Conservation (phyloP, 2,113 vertebrate species). For the Sorex fumeus region DNA sequence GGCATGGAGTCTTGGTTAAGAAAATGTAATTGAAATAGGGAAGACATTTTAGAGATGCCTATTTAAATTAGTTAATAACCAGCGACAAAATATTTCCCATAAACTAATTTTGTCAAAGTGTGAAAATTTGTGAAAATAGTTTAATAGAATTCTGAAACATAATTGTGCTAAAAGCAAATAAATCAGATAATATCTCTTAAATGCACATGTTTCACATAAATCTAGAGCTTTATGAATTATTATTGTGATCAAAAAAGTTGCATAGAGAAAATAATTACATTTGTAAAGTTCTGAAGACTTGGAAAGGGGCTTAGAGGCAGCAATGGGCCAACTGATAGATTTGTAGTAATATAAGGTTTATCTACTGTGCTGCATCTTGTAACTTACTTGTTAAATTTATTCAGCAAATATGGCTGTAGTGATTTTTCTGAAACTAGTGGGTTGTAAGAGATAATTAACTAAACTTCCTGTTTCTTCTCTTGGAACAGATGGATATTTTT, state of each 20-base stretch:
- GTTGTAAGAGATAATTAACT: slow-evolving; percentile 85
- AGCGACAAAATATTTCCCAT: slow-evolving; percentile 28
- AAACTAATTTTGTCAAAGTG: slow-evolving; percentile 48
- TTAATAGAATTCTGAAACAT: slow-evolving; percentile 57
- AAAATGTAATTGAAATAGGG: slow-evolving; percentile 5
- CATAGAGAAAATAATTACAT: slow-evolving; percentile 49
- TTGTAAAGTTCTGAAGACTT: slow-evolving; percentile 47
- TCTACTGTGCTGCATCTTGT: slow-evolving; percentile 78
- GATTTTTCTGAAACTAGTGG: slow-evolving; percentile 83
- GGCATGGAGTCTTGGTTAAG: slow-evolving; percentile 63
- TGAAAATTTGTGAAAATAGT: slow-evolving; percentile 53
- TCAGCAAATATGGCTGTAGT: slow-evolving; percentile 82
- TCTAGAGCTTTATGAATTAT: slow-evolving; percentile 54
- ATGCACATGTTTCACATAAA: slow-evolving; percentile 43
- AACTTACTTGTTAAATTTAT: slow-evolving; percentile 84
- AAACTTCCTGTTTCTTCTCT: slow-evolving; percentile 79
- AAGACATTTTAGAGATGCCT: slow-evolving; percentile 62
- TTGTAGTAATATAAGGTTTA: slow-evolving; percentile 71
- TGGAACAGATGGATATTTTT: slow-evolving; percentile 85
- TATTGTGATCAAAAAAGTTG: slow-evolving; percentile 58
- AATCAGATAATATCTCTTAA: slow-evolving; percentile 60
- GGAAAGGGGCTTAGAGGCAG: slow-evolving; percentile 10
- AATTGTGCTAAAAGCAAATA: slow-evolving; percentile 56
- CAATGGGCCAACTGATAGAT: slow-evolving; percentile 66
- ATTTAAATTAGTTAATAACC: slow-evolving; percentile 73